Base-by-base conservation (phyloP, 2,888 invertebrate species). In the Cantharis lateralis region DNA sequence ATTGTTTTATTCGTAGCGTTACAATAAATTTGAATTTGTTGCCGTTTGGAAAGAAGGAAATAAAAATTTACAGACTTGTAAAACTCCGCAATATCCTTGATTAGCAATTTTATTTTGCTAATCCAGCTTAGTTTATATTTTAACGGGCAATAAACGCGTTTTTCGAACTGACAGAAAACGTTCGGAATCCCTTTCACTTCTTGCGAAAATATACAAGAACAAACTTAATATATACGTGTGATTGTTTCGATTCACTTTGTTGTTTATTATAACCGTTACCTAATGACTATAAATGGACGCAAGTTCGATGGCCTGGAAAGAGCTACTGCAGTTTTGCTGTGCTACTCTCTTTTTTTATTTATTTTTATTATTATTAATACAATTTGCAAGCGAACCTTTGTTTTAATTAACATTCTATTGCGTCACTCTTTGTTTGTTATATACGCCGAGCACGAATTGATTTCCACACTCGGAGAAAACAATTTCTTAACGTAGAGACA, bases 181-280 rank as follows among this genome's bases (percentile, higher is more conserved):
- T 64, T 62, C 62, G 61, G 74, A 63, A 74, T 74, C 74, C 64
- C 74, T 74, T 74, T 74, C 74, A 74, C 74, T 70, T 26, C 62
- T 74, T 74, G 74, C 74, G 74, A 70, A 74, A 74, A 70, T 70
- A 15, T 62, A 66, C 24, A 66, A 20, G 24, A 13, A 18, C 18
- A 15, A 66, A 66, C 64, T 66, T 66, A n/a, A 20, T 20, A 20
- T 70, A 5, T 24, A 70, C 70, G 73, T 74, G 74, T 15, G 72
- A 77, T 77, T 77, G 77, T 77, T 73, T 77, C 77, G 69, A 77
- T 74, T 74, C 74, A 74, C 74, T 77, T 76, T 76, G 75, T 76
- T 76, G 75, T 76, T 75, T 76, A 48, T 48, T 48, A 76, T 69
- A 20, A 71, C 71, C 69, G 71, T 75, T 75, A 68, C 75, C 32